phyloP scores from a whole-genome alignment of 2,888 invertebrate species.

The Helicoverpa assulta region DNA sequence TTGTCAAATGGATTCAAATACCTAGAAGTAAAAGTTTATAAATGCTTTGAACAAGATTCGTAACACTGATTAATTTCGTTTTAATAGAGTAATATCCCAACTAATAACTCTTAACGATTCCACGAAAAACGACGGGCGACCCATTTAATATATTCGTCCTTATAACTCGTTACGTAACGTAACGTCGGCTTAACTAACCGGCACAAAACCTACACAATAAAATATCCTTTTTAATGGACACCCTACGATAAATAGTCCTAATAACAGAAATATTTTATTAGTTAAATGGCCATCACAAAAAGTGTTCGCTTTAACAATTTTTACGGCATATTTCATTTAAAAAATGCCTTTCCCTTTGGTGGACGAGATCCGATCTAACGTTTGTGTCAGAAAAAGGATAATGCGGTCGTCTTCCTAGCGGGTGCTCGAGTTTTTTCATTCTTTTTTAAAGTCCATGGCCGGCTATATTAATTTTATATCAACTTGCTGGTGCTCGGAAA shows the following conservation, averaged over 20 bases:
- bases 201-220: constrained; percentile 85
- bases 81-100: constrained; percentile 64
- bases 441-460: constrained; percentile 42
- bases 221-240: constrained; percentile 84
- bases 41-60: background rate
- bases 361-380: constrained; percentile 85
- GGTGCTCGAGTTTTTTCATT: constrained; percentile 80
- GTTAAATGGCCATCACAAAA: constrained; percentile 80
- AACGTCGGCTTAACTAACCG: constrained; percentile 74
- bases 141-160: constrained; percentile 73
- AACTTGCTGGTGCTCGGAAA: constrained; percentile 23
- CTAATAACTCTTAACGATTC: constrained; percentile 58
- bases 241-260: constrained; percentile 85
- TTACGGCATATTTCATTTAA: constrained; percentile 82
- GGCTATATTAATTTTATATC: constrained; percentile 32
- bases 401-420: constrained; percentile 82
- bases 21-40: background rate
- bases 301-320: constrained; percentile 83
- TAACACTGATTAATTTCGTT: constrained; percentile 43
- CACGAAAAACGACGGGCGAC: constrained; percentile 59
- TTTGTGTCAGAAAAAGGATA: constrained; percentile 87
- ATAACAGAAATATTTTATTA: constrained; percentile 87
- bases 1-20: background rate
- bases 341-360: constrained; percentile 79
- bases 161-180: constrained; percentile 72